Percentiles rank a stretch among this genome's conserved stretches.
phyloP scores from a whole-genome alignment of 2,888 invertebrate species.

The Baronia brevicornis region DNA sequence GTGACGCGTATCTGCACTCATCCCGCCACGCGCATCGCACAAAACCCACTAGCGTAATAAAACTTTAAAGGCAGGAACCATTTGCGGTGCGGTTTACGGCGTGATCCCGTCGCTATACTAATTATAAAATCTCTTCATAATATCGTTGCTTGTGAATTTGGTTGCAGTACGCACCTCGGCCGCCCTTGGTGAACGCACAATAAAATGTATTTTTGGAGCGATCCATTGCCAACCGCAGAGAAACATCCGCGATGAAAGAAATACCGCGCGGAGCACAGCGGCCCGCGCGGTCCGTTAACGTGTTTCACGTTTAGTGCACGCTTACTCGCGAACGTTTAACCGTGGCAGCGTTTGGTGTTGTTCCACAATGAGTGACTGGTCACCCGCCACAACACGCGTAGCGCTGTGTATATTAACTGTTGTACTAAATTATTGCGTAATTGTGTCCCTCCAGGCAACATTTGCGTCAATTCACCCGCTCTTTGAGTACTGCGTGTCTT shows the following conservation, averaged over 20 bases:
- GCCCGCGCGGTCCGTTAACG: slow-evolving; percentile 35
- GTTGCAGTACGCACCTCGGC: slow-evolving; percentile 30
- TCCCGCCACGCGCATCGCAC: slow-evolving; percentile 4
- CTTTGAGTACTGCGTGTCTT: no score
- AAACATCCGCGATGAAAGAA: slow-evolving; percentile 58
- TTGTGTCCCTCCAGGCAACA: no score
- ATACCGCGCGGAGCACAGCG: slow-evolving; percentile 38
- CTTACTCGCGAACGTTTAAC: no score
- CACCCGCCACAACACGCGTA: no score
- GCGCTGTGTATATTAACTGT: no score
- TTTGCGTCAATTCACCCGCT: no score
- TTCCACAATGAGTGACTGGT: no score
- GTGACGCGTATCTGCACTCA: background rate
- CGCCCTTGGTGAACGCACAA: slow-evolving; percentile 68
- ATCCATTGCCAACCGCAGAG: slow-evolving; percentile 65
- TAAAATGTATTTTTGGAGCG: slow-evolving; percentile 68
- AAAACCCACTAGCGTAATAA: slow-evolving; percentile 23
- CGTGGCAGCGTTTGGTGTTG: no score
- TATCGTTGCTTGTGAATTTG: slow-evolving; percentile 16
- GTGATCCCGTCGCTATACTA: slow-evolving; percentile 38
- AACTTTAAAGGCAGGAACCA: slow-evolving; percentile 33
- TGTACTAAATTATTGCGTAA: no score
- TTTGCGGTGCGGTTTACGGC: slow-evolving; percentile 50
- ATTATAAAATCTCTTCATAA: slow-evolving; percentile 55
- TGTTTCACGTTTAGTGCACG: slow-evolving; percentile 38